phyloP scores from a whole-genome alignment of 2,888 invertebrate species.

The Aleiodes leptofemur region DNA sequence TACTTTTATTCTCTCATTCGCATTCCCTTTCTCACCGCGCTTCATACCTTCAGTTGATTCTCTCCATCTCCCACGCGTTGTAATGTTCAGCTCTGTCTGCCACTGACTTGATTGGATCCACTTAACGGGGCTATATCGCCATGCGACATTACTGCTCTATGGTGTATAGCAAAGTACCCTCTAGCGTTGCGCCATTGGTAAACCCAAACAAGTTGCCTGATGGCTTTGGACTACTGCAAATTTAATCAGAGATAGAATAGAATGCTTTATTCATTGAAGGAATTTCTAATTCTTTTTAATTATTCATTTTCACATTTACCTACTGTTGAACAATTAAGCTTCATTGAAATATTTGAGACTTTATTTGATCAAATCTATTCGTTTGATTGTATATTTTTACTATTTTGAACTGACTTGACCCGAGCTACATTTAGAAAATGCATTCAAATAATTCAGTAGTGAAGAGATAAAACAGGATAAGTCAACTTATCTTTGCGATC shows the following conservation, averaged over 20 bases:
- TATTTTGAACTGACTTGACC: no score
- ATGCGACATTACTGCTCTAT: conserved; percentile 73
- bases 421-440: no score
- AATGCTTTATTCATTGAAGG: conserved; percentile 53
- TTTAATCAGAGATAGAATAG: conserved; percentile 55
- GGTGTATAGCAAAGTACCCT: conserved; percentile 69
- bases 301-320: no score
- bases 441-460: no score
- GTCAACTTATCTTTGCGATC: no score
- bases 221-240: conserved; percentile 52
- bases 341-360: not conserved
- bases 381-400: no score
- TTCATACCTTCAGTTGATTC: conserved; percentile 20
- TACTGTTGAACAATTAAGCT: not conserved
- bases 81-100: conserved; percentile 59
- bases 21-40: conserved; percentile 52
- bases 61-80: conserved; percentile 50
- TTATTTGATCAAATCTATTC: not conserved
- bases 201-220: conserved; percentile 37
- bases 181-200: conserved; percentile 47
- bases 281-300: conserved; percentile 35
- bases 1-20: conserved; percentile 42
- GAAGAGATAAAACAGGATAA: no score
- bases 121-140: conserved; percentile 71
- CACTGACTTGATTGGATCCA: conserved; percentile 74